phyloP scores from a whole-genome alignment of 2,113 vertebrate species.

The Polypterus senegalus region DNA sequence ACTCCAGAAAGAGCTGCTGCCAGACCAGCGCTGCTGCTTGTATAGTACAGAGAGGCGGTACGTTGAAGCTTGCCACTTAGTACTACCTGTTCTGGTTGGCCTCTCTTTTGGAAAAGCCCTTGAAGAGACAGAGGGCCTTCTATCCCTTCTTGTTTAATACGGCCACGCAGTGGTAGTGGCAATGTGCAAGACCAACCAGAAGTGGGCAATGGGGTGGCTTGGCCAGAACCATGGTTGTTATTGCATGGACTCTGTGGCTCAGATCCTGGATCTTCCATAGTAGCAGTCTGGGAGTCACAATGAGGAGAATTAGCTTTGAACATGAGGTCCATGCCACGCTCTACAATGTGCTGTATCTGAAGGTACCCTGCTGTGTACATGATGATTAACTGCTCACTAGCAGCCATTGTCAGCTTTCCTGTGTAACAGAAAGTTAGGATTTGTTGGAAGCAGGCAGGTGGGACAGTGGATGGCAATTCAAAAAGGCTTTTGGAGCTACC shows the following conservation, averaged over 20 bases:
- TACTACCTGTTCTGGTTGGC: constrained; percentile 24
- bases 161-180: constrained; percentile 60
- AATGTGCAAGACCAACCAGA: constrained; percentile 62
- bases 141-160: constrained; percentile 76
- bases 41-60: constrained; percentile 36
- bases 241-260: constrained; percentile 88
- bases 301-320: constrained; percentile 96
- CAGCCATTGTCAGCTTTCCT: constrained; percentile 92
- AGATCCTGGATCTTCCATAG: constrained; percentile 79
- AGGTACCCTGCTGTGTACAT: constrained; percentile 98
- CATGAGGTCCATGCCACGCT: constrained; percentile 91
- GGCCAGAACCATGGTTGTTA: constrained; percentile 41
- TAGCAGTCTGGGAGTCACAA: constrained; percentile 93
- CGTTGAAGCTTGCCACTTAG: constrained; percentile 30
- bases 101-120: constrained; percentile 38
- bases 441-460: constrained; percentile 92
- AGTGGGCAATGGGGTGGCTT: constrained; percentile 49
- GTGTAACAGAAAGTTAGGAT: constrained; percentile 97
- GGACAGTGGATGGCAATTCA: constrained; percentile 87
- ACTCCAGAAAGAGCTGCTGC: constrained; percentile 48
- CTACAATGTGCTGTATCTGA: constrained; percentile 96
- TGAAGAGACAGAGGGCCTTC: constrained; percentile 47
- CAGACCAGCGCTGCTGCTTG: constrained; percentile 21
- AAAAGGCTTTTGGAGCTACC: constrained; percentile 89
- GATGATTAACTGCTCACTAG: constrained; percentile 95